Evolutionary conservation across 2,113 vertebrate species (phyloP).

Genomic region (Erinaceus europaeus): DNA sequence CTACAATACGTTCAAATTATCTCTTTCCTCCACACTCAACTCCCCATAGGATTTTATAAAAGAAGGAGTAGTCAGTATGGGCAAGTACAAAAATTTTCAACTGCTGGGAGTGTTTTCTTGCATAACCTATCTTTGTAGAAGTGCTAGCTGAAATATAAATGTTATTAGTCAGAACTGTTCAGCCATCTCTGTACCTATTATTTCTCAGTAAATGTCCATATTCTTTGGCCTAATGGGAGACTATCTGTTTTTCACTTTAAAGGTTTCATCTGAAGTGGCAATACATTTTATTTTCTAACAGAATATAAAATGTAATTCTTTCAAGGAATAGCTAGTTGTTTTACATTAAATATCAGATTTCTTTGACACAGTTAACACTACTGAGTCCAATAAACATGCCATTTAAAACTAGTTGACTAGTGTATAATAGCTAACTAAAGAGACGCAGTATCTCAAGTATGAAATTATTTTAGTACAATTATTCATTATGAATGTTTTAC

Average conservation of each 20-base stretch:
- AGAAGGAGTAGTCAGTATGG: neutral
- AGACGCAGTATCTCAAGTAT: neutral
- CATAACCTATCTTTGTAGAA: neutral
- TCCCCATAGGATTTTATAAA: neutral
- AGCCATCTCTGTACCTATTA: neutral
- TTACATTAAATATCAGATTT: neutral
- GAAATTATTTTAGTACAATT: neutral
- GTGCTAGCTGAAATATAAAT: neutral
- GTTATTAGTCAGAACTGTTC: slow-evolving; percentile 6
- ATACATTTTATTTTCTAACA: neutral
- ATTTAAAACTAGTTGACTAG: neutral
- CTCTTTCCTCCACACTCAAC: slow-evolving; percentile 19
- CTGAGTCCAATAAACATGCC: neutral
- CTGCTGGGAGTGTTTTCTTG: neutral
- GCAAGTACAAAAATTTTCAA: neutral
- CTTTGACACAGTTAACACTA: neutral
- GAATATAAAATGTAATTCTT: neutral
- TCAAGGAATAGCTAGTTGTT: neutral
- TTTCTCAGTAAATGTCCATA: neutral
- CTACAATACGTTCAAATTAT: slow-evolving; percentile 51
- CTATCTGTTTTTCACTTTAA: neutral
- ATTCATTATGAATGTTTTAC: neutral
- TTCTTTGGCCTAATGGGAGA: neutral
- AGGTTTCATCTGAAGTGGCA: too few relatives aligned
- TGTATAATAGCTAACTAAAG: neutral